These are phyloP conservation scores for Laodelphax striatellus DNA, from an alignment of 1,140 invertebrate species.

Conservation along the genomic window DNA sequence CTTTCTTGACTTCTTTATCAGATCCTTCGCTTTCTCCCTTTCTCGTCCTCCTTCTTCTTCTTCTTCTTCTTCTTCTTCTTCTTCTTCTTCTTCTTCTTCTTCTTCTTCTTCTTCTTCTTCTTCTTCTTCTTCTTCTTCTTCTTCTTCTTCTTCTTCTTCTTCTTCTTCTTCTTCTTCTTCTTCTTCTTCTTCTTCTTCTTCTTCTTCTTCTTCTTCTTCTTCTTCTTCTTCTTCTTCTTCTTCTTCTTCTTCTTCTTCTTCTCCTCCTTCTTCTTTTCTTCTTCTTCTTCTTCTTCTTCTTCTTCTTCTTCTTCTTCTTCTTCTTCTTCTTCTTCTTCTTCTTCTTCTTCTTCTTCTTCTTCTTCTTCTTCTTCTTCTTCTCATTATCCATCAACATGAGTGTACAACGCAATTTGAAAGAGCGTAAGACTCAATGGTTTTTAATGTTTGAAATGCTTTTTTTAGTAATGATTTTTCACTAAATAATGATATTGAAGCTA, in stretches of 20 bases:
- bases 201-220: not conserved
- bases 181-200: not conserved
- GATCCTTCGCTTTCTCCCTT: not conserved
- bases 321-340: too few species aligned
- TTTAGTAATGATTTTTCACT: too few species aligned
- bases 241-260: not conserved
- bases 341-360: too few species aligned
- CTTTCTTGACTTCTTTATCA: not conserved
- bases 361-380: too few species aligned
- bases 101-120: not conserved
- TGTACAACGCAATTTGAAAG: too few species aligned
- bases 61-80: not conserved
- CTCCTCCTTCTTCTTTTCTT: not conserved
- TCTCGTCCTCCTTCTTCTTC: not conserved
- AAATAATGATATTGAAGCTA: too few species aligned
- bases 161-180: not conserved
- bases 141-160: not conserved
- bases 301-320: not conserved
- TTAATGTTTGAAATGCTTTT: too few species aligned
- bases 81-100: not conserved
- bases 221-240: not conserved
- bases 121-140: not conserved
- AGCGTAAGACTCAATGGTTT: too few species aligned
- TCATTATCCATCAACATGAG: too few species aligned
- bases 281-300: not conserved